Conservation (phyloP, 2,113 vertebrate genomes). For the Anoplopoma fimbria region DNA sequence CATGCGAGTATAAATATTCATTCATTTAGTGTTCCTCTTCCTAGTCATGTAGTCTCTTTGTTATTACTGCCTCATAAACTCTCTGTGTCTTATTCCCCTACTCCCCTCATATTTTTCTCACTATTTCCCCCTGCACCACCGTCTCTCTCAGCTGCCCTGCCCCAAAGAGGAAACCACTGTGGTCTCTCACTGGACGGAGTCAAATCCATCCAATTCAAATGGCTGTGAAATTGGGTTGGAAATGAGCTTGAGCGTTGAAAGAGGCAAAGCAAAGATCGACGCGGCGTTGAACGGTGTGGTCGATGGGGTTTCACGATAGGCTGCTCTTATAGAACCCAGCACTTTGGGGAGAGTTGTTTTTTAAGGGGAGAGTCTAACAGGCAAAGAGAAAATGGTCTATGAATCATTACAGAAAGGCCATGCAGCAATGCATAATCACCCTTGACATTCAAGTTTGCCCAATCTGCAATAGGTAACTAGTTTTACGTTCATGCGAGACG, state of each 20-base stretch:
- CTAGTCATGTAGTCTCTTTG: no score
- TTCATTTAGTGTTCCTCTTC: no score
- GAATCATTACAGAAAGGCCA: conserved; percentile 34
- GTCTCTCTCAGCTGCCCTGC: conserved; percentile 5
- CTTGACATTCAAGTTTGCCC: conserved; percentile 42
- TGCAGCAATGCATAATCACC: conserved; percentile 22
- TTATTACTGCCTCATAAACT: background rate
- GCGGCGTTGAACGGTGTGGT: conserved; percentile 18
- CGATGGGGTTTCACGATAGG: conserved; percentile 36
- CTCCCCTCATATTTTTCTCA: background rate
- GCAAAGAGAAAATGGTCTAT: background rate
- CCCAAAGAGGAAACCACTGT: background rate
- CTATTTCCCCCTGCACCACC: background rate
- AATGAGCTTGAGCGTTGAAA: conserved; percentile 54
- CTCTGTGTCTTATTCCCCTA: background rate
- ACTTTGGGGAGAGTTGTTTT: conserved; percentile 2
- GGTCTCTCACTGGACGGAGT: conserved; percentile 26
- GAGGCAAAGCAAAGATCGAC: conserved; percentile 21
- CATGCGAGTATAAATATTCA: no score
- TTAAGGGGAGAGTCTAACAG: conserved; percentile 4
- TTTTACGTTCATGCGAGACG: background rate
- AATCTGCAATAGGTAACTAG: background rate
- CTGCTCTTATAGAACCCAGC: conserved; percentile 12
- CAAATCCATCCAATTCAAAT: conserved; percentile 52
- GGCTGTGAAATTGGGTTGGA: conserved; percentile 73